These are phyloP conservation scores for Prunella strophiata DNA, from an alignment of 2,797 vertebrate genomes.

Conservation along the genomic window DNA sequence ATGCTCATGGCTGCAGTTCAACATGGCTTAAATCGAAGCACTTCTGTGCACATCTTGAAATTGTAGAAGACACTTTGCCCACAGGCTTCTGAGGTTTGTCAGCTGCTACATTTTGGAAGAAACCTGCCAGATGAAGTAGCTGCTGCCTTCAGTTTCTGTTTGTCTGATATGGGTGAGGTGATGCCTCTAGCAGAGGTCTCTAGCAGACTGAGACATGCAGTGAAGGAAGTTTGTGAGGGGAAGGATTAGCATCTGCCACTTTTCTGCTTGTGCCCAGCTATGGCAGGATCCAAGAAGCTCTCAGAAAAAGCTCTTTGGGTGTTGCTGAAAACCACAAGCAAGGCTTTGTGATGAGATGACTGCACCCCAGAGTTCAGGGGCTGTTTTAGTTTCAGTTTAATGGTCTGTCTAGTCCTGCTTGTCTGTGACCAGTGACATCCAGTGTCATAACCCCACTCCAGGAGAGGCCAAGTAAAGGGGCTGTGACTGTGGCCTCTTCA, in stretches of 20 bases:
- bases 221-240: not conserved
- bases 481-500: not conserved
- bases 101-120: not conserved
- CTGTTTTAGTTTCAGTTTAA: not conserved
- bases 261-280: not conserved
- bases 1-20: not conserved
- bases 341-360: not conserved
- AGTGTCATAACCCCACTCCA: not conserved
- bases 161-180: not conserved
- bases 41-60: not conserved
- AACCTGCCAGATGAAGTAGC: not conserved
- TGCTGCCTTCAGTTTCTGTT: not conserved
- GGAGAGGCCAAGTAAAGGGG: not conserved
- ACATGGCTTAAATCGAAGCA: not conserved
- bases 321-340: not conserved
- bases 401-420: not conserved
- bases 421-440: not conserved
- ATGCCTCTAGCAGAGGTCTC: not conserved
- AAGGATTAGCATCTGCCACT: not conserved
- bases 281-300: not conserved
- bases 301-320: not conserved
- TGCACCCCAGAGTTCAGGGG: not conserved
- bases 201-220: not conserved
- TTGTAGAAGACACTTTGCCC: not conserved
- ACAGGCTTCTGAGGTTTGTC: not conserved